Evolutionary conservation across 92 coral and sea anemone species (phyloP).

Genomic region (Bergia puertoricense): DNA sequence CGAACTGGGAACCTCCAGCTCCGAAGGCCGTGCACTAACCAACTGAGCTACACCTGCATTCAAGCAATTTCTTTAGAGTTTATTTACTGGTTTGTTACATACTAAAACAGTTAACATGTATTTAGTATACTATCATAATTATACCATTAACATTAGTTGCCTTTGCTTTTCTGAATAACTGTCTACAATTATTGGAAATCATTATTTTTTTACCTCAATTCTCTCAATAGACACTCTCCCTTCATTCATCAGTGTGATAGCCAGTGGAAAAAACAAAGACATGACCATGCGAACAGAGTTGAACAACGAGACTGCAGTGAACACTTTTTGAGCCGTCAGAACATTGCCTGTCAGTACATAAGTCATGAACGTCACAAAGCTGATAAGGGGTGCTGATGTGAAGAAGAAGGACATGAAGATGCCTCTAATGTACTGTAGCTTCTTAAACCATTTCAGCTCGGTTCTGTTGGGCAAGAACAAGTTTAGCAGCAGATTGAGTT

Average conservation of each 20-base stretch:
- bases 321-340: constrained; percentile 79
- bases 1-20: too few relatives aligned
- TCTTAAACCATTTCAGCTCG: constrained; percentile 75
- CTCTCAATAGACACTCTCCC: constrained; percentile 76
- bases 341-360: constrained; percentile 75
- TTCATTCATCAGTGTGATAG: constrained; percentile 74
- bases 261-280: constrained; percentile 76
- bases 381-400: constrained; percentile 69
- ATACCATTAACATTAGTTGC: too few relatives aligned
- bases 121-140: too few relatives aligned
- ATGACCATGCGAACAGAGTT: constrained; percentile 75
- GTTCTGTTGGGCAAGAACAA: constrained; percentile 42
- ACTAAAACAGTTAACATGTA: too few relatives aligned
- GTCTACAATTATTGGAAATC: too few relatives aligned
- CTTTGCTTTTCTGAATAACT: too few relatives aligned
- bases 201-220: constrained; percentile 55
- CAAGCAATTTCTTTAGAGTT: too few relatives aligned
- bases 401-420: constrained; percentile 81
- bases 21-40: too few relatives aligned
- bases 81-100: too few relatives aligned
- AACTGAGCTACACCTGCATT: too few relatives aligned
- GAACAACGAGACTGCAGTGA: constrained; percentile 79
- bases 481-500: neutral
- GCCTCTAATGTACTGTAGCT: constrained; percentile 60
- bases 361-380: constrained; percentile 70